These are phyloP conservation scores for Dromococcyx pavoninus DNA, from an alignment of 2,797 vertebrate species.

Conservation along the genomic window DNA sequence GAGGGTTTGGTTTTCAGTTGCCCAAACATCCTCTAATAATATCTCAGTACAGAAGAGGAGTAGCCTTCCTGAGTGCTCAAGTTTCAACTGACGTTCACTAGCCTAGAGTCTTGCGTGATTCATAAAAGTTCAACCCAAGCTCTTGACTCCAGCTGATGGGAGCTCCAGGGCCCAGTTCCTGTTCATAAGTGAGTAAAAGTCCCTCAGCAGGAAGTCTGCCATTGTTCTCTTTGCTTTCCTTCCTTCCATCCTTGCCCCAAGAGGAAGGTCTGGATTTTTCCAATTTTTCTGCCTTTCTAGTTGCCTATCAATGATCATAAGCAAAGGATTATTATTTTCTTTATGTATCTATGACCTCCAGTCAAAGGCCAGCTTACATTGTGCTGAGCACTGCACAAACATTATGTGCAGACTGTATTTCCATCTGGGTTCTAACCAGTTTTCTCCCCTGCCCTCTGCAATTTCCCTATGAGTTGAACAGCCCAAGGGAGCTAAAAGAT, in stretches of 20 bases:
- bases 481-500: neutral
- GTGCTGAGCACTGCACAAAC: neutral
- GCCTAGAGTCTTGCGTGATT: neutral
- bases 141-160: neutral
- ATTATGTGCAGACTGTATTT: neutral
- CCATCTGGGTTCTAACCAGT: neutral
- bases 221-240: slow-evolving; percentile 52
- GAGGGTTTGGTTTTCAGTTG: neutral
- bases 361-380: neutral
- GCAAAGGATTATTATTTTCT: slow-evolving; percentile 24
- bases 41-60: neutral
- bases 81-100: neutral
- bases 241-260: neutral
- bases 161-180: slow-evolving; percentile 13
- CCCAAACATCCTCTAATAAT: neutral
- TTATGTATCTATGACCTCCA: neutral
- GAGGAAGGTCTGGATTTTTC: slow-evolving; percentile 31
- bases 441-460: neutral
- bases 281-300: slow-evolving; percentile 18
- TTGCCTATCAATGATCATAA: neutral
- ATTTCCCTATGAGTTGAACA: neutral
- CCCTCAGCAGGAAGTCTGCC: slow-evolving; percentile 55
- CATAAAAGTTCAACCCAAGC: neutral
- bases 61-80: neutral
- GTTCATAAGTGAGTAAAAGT: slow-evolving; percentile 25